Evolutionary conservation across 2,888 invertebrate species (phyloP).

Genomic region (Nycteola revayana): DNA sequence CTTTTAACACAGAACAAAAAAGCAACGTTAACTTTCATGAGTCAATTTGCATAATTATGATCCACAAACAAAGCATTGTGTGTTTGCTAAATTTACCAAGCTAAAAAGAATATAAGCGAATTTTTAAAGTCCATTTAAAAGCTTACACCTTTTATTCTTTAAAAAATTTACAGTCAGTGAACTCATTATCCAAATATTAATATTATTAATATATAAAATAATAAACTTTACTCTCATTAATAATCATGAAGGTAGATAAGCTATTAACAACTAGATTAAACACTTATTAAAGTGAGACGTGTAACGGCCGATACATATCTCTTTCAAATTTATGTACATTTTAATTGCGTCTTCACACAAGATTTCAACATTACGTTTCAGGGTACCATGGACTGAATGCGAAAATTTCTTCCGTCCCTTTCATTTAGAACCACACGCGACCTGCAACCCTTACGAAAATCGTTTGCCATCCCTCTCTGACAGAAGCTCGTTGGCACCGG

Average conservation of each 20-base stretch:
- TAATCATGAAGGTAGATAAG: slow-evolving; percentile 25
- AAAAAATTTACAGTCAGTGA: too few species aligned
- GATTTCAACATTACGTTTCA: slow-evolving; percentile 61
- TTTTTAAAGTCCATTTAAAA: background rate
- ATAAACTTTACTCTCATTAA: too few species aligned
- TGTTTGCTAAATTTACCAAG: too few species aligned
- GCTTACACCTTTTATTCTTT: too few species aligned
- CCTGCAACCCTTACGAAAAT: slow-evolving; percentile 62
- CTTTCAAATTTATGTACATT: slow-evolving; percentile 68
- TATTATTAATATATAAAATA: too few species aligned
- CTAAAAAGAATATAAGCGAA: too few species aligned
- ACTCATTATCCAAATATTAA: too few species aligned
- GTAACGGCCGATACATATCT: slow-evolving; percentile 53
- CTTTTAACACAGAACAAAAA: too few species aligned
- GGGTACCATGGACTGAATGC: slow-evolving; percentile 50
- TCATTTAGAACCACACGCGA: slow-evolving; percentile 49
- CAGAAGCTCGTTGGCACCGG: slow-evolving; percentile 61
- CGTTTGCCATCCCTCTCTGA: slow-evolving; percentile 60
- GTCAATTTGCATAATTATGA: too few species aligned
- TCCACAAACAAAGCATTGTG: too few species aligned
- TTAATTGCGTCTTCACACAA: slow-evolving; percentile 78
- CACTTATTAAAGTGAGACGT: slow-evolving; percentile 53
- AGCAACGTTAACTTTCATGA: too few species aligned
- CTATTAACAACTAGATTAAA: slow-evolving; percentile 51
- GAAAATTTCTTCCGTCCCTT: slow-evolving; percentile 65